A percentile compares a stretch with the other conserved stretches of the same genome.
Conservation (phyloP, 53 echinoderm and acorn worm genomes). For the Astropecten irregularis region DNA sequence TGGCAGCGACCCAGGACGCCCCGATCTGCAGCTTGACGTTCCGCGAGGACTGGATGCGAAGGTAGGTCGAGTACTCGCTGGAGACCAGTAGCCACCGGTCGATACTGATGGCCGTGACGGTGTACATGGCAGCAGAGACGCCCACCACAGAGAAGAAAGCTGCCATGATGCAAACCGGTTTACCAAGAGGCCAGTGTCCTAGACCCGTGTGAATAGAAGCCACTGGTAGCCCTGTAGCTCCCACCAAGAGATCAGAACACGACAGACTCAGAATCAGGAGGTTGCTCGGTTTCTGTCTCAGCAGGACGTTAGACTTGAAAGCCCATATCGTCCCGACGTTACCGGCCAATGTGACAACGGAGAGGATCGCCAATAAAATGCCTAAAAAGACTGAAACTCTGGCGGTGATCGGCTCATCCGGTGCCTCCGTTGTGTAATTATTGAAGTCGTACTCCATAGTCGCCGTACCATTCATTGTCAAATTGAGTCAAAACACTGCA, state of each 20-base stretch:
- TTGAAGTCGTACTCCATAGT: not conserved
- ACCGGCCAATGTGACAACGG: slow-evolving; percentile 21
- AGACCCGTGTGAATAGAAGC: slow-evolving; percentile 27
- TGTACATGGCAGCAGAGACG: slow-evolving; percentile 41
- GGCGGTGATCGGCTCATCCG: not conserved
- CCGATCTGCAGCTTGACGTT: slow-evolving; percentile 46
- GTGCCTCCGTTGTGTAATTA: not conserved
- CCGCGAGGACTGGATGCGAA: slow-evolving; percentile 45
- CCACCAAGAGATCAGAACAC: slow-evolving; percentile 38
- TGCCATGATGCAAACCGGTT: slow-evolving; percentile 31
- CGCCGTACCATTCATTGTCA: not conserved
- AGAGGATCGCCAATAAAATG: slow-evolving; percentile 14
- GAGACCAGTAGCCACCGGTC: slow-evolving; percentile 55
- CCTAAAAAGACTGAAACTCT: slow-evolving; percentile 22
- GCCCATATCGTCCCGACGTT: slow-evolving; percentile 59
- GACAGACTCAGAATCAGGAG: slow-evolving; percentile 52
- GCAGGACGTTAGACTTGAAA: slow-evolving; percentile 1
- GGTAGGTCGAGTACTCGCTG: slow-evolving; percentile 32
- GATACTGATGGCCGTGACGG: slow-evolving; percentile 36
- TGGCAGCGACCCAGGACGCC: slow-evolving; percentile 14
- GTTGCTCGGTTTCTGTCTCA: slow-evolving; percentile 58
- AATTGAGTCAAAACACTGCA: too few relatives aligned
- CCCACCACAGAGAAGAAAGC: slow-evolving; percentile 20
- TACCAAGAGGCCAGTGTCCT: slow-evolving; percentile 31
- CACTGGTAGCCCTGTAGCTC: slow-evolving; percentile 33